A percentile compares a stretch with the other conserved stretches of the same genome.
These are phyloP conservation scores for Meliscaeva auricollis DNA, from an alignment of 2,888 invertebrate species.

Conservation along the genomic window DNA sequence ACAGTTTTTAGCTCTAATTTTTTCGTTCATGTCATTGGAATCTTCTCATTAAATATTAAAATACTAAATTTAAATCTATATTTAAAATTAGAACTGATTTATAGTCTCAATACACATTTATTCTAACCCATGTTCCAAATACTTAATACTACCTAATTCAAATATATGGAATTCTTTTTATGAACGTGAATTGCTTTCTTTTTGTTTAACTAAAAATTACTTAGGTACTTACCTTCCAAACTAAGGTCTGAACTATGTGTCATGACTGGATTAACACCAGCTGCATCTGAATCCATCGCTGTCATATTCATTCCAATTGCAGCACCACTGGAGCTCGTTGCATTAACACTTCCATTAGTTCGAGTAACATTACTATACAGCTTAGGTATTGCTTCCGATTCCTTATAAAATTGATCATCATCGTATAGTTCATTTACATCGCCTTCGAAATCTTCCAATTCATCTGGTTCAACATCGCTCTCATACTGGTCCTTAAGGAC, in stretches of 20 bases:
- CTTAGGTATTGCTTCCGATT: slow-evolving; percentile 86
- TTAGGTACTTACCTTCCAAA: slow-evolving; percentile 81
- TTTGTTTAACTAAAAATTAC: no score
- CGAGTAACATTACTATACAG: slow-evolving; percentile 82
- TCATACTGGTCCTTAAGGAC: slow-evolving; percentile 93
- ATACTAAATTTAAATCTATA: no score
- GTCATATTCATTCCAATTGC: slow-evolving; percentile 77
- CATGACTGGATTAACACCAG: slow-evolving; percentile 82
- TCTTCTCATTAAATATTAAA: no score
- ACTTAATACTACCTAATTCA: no score
- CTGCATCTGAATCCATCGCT: slow-evolving; percentile 78
- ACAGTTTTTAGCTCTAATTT: no score
- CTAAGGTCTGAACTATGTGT: slow-evolving; percentile 82
- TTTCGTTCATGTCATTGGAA: no score
- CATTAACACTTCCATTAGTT: slow-evolving; percentile 76
- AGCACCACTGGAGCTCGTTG: slow-evolving; percentile 73
- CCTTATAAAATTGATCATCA: slow-evolving; percentile 86
- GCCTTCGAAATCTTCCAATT: slow-evolving; percentile 86
- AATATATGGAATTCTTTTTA: no score
- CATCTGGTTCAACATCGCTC: slow-evolving; percentile 91
- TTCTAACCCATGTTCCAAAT: no score
- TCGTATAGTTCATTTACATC: slow-evolving; percentile 85
- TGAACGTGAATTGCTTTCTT: no score
- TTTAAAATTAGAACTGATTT: no score
- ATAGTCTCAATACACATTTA: no score